phyloP scores from a whole-genome alignment of 2,113 vertebrate genomes.

The Malurus elegans region DNA sequence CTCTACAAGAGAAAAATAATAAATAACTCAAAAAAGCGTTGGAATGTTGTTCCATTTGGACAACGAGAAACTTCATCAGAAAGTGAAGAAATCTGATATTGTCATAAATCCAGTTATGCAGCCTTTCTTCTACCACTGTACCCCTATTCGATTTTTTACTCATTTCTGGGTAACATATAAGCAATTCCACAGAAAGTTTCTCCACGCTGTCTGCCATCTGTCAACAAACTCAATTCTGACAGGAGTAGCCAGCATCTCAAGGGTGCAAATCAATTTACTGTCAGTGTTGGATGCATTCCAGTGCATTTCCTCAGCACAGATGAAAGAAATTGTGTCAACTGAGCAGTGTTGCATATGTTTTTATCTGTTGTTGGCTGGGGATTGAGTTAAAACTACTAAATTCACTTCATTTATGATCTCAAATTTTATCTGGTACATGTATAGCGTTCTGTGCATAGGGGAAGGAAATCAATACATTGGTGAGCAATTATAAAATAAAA shows the following conservation, averaged over 20 bases:
- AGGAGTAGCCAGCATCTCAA: constrained; percentile 68
- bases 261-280: constrained; percentile 73
- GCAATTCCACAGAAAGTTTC: constrained; percentile 54
- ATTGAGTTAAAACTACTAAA: constrained; percentile 41
- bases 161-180: constrained; percentile 33
- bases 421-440: neutral
- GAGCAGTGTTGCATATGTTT: constrained; percentile 63
- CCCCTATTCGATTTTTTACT: constrained; percentile 16
- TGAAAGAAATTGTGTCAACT: constrained; percentile 64
- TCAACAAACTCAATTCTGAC: constrained; percentile 63
- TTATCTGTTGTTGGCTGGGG: constrained; percentile 40
- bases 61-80: neutral
- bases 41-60: neutral
- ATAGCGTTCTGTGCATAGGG: neutral
- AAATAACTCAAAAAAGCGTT: neutral
- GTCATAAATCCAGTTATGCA: neutral
- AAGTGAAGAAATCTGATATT: neutral
- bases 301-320: constrained; percentile 58
- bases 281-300: constrained; percentile 64
- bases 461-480: neutral
- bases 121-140: neutral
- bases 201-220: constrained; percentile 53
- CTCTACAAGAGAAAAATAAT: neutral
- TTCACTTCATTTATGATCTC: neutral
- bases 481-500: neutral